phyloP scores from a whole-genome alignment of 2,888 invertebrate species.

The Xestia xanthographa region DNA sequence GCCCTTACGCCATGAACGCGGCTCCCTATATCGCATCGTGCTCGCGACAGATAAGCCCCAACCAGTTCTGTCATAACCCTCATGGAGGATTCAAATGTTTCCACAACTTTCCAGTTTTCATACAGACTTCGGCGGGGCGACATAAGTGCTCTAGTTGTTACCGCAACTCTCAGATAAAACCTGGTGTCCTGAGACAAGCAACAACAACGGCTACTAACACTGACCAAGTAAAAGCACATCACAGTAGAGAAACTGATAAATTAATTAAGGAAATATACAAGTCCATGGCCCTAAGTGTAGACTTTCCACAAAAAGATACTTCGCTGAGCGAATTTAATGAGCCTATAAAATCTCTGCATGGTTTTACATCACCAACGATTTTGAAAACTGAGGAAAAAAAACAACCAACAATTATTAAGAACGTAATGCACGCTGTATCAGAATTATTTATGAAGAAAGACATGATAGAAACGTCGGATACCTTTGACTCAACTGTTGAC shows the following conservation, averaged over 20 bases:
- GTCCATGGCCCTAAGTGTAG: constrained; percentile 79
- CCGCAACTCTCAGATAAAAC: constrained; percentile 62
- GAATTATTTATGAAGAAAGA: constrained; percentile 71
- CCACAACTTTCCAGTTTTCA: constrained; percentile 81
- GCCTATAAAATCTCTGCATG: constrained; percentile 46
- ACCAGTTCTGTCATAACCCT: constrained; percentile 67
- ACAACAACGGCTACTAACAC: constrained; percentile 80
- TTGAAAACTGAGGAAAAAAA: constrained; percentile 46
- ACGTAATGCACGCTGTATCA: constrained; percentile 65
- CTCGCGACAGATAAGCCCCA: constrained; percentile 72
- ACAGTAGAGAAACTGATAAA: constrained; percentile 80
- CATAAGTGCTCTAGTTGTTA: constrained; percentile 75
- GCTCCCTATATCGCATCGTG: constrained; percentile 74
- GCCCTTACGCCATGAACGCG: constrained; percentile 76
- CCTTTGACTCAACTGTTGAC: constrained; percentile 56
- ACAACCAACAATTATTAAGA: constrained; percentile 52
- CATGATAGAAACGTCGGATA: constrained; percentile 63
- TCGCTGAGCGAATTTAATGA: constrained; percentile 71
- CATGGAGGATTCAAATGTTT: constrained; percentile 71
- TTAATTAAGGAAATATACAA: constrained; percentile 87
- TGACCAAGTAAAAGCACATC: constrained; percentile 66
- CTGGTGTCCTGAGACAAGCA: constrained; percentile 51
- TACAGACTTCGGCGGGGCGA: constrained; percentile 75
- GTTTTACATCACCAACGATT: constrained; percentile 25
- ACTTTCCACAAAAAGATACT: constrained; percentile 73